phyloP scores from a whole-genome alignment of 2,797 vertebrate species.

The Pseudocheirus occidentalis region DNA sequence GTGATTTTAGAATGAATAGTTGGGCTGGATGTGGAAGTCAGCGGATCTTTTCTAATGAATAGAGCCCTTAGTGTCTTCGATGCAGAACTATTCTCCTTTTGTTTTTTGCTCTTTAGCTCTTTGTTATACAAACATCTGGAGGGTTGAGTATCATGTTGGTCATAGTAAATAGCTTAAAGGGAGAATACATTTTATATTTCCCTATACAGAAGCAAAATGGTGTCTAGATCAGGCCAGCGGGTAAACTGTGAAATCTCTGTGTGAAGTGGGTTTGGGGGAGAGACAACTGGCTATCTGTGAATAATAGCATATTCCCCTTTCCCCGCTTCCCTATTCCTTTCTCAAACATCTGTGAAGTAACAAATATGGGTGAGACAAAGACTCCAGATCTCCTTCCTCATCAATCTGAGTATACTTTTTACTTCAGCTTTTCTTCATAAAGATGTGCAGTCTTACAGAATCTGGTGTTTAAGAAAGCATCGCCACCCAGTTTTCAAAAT shows the following conservation, averaged over 20 bases:
- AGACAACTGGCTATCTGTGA: background rate
- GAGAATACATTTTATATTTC: slow-evolving; percentile 74
- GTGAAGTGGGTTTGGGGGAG: slow-evolving; percentile 39
- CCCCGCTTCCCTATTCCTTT: slow-evolving; percentile 46
- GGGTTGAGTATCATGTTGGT: slow-evolving; percentile 62
- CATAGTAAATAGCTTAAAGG: slow-evolving; percentile 70
- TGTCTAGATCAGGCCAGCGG: slow-evolving; percentile 1
- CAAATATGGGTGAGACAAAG: slow-evolving; percentile 38
- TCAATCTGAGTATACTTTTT: slow-evolving; percentile 30
- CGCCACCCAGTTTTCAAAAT: slow-evolving; percentile 32
- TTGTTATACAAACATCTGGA: slow-evolving; percentile 82
- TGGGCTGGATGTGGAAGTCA: slow-evolving; percentile 72
- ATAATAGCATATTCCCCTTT: background rate
- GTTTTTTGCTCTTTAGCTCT: slow-evolving; percentile 78
- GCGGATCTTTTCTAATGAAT: slow-evolving; percentile 72
- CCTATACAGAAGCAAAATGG: slow-evolving; percentile 63
- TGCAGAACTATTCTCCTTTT: slow-evolving; percentile 73
- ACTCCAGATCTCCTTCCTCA: slow-evolving; percentile 47
- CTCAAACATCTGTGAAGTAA: slow-evolving; percentile 60
- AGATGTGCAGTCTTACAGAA: slow-evolving; percentile 12
- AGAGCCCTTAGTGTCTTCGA: slow-evolving; percentile 70
- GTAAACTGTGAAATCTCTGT: slow-evolving; percentile 66
- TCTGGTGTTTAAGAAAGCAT: slow-evolving; percentile 16
- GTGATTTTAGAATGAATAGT: slow-evolving; percentile 70
- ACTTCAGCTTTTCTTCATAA: slow-evolving; percentile 23